phyloP scores from a whole-genome alignment of 1,140 invertebrate genomes.

The Chionoecetes opilio region DNA sequence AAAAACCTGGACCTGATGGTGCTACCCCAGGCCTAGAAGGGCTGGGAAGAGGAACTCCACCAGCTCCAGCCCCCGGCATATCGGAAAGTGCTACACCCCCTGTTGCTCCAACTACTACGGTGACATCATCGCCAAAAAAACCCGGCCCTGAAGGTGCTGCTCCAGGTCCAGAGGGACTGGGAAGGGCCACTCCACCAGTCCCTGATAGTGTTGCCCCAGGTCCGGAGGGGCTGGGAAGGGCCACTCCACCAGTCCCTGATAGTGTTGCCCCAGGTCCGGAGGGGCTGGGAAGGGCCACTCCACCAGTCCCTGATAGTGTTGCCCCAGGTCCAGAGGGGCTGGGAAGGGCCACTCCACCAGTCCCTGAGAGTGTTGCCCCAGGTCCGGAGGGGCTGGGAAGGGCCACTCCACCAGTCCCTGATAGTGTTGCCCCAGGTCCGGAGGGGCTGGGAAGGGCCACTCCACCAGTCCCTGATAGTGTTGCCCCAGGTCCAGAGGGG shows the following conservation, averaged over 20 bases:
- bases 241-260: not conserved
- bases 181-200: not conserved
- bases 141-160: not conserved
- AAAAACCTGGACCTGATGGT: not conserved
- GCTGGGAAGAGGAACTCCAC: conserved; percentile 27
- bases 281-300: too few species aligned
- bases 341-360: conserved; percentile 39
- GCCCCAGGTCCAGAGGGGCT: not conserved
- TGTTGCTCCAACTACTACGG: not conserved
- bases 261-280: not conserved
- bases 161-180: not conserved
- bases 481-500: not conserved
- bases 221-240: not conserved
- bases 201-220: too few species aligned
- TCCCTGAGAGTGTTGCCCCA: too few species aligned
- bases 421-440: too few species aligned
- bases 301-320: not conserved
- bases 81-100: not conserved
- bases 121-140: not conserved
- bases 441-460: not conserved
- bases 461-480: not conserved
- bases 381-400: not conserved
- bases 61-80: not conserved
- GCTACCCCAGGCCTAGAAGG: not conserved
- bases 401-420: not conserved